Base-by-base conservation (phyloP, 2,113 vertebrate species). In the Antechinus flavipes region DNA sequence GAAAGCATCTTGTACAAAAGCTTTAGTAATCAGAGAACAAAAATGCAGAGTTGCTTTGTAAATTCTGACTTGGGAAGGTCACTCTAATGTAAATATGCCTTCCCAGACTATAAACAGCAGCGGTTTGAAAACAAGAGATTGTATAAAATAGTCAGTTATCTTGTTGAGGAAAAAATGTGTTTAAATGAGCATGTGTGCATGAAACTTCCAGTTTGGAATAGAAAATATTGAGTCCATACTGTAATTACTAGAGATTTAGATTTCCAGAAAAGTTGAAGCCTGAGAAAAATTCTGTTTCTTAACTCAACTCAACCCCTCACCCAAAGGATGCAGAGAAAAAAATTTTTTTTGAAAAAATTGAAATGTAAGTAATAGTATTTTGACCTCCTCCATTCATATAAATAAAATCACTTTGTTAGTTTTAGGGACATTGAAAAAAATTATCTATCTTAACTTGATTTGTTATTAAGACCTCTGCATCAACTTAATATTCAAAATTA, bases 1-100 rank as follows among this genome's bases (percentile, higher is more conserved):
- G 97, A 98, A 98, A 97, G 93, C 96, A 95, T 98, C 96, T 97
- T 98, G 46, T 93, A 97, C 84, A 96, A 95, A 97, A 98, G 89
- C 91, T 92, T 84, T 92, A 92, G 96, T 98, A 96, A 97, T 89
- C 91, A 89, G 91, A 92, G 26, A 46, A 89, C 19, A 25, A 56
- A 95, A 97, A 90, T 90, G 47, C 19, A 91, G 95, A 54, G 35
- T 68, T 91, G 30, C 92, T 96, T 97, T 95, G 91, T 97, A 91
- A 96, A 95, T 97, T 96, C 96, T 93, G 94, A 95, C 95, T 96
- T 98, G 96, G 90, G 96, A 97, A 96, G 91, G 93, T 97, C 93
- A 96, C 26, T 35, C 90, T 95, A 97, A 97, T 93, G 54, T 96
- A 94, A 98, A 98, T 94, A 95, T 68, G 55, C 94, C 49, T 97